A percentile compares a stretch with the other conserved stretches of the same genome.
Conservation (phyloP, 2,797 vertebrate genomes). For the Hoplostethus atlanticus region DNA sequence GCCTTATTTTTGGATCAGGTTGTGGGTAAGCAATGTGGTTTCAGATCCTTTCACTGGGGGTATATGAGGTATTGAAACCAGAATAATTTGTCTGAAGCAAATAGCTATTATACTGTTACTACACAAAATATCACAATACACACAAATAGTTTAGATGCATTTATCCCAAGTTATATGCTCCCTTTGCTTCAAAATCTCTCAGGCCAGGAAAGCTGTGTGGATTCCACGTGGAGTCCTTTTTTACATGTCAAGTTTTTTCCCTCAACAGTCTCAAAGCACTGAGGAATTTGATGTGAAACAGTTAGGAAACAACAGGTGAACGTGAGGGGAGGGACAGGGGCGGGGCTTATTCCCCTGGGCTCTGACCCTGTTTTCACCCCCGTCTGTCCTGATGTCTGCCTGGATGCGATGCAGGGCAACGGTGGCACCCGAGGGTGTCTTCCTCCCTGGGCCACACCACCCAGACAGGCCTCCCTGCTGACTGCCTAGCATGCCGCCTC, state of each 20-base stretch:
- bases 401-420: constrained; percentile 13
- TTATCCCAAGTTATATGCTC: too few relatives aligned
- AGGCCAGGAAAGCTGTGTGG: too few relatives aligned
- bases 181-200: too few relatives aligned
- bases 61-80: constrained; percentile 5
- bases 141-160: too few relatives aligned
- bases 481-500: constrained; percentile 31
- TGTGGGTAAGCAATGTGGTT: constrained; percentile 10
- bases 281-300: not conserved
- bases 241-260: too few relatives aligned
- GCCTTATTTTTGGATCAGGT: constrained; percentile 2
- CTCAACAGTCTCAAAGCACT: not conserved
- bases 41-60: constrained; percentile 13
- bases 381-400: constrained; percentile 24
- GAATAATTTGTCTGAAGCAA: not conserved
- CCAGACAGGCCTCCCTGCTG: constrained; percentile 23
- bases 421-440: not conserved
- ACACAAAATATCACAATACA: too few relatives aligned
- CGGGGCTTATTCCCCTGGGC: not conserved
- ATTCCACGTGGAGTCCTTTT: too few relatives aligned
- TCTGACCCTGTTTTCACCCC: constrained; percentile 24
- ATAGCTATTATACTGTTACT: too few relatives aligned
- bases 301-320: not conserved
- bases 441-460: constrained; percentile 1
- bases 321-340: too few relatives aligned